Evolutionary conservation across 2,888 invertebrate genomes (phyloP).

Genomic region (Ferrisia virgata): DNA sequence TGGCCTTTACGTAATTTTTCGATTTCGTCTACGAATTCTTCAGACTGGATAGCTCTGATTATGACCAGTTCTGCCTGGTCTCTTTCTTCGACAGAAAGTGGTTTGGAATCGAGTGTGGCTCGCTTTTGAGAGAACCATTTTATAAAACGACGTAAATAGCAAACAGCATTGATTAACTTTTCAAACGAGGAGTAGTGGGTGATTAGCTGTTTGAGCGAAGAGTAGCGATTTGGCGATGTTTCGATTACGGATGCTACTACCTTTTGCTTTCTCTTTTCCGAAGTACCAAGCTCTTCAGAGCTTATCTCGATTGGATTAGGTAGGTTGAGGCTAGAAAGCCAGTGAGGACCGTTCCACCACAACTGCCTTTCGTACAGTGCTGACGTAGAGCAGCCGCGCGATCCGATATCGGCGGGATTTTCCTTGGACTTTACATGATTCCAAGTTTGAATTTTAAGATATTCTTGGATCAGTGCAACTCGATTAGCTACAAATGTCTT

Average conservation of each 20-base stretch:
- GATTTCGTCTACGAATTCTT: too few species aligned
- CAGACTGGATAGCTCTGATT: too few species aligned
- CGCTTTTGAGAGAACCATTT: too few species aligned
- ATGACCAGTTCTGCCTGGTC: too few species aligned
- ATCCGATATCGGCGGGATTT: conserved; percentile 17
- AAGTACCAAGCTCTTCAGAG: neutral
- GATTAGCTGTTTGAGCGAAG: too few species aligned
- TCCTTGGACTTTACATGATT: neutral
- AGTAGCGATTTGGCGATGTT: too few species aligned
- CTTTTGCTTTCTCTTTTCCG: neutral
- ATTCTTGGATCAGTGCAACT: conserved; percentile 48
- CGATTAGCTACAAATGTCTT: conserved; percentile 50
- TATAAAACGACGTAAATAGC: too few species aligned
- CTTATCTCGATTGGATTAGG: neutral
- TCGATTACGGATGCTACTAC: too few species aligned
- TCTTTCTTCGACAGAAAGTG: too few species aligned
- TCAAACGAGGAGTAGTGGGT: too few species aligned
- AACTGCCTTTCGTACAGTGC: neutral
- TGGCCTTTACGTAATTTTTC: neutral
- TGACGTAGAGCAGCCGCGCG: neutral
- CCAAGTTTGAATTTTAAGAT: neutral
- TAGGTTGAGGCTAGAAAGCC: neutral
- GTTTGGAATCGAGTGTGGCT: too few species aligned
- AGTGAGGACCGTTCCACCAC: neutral
- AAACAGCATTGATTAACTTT: too few species aligned